Conservation (phyloP, 2,113 vertebrate genomes). For the Chaetorhynchus papuensis region DNA sequence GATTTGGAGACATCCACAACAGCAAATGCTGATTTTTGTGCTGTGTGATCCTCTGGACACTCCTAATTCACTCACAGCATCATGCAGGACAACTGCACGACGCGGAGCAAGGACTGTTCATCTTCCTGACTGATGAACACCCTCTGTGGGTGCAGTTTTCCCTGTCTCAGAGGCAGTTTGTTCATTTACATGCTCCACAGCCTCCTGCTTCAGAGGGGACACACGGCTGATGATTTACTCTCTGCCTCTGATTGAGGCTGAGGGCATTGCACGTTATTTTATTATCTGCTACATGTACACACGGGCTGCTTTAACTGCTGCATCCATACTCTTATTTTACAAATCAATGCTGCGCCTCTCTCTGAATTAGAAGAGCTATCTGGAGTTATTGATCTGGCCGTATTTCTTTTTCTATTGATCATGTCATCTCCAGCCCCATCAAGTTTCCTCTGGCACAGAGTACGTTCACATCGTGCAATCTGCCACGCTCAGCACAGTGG, state of each 20-base stretch:
- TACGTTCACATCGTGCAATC: neutral
- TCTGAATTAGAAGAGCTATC: neutral
- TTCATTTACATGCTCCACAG: neutral
- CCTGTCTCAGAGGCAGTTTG: neutral
- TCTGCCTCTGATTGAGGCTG: conserved; percentile 18
- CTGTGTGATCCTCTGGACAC: neutral
- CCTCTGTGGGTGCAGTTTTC: neutral
- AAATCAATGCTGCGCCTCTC: conserved; percentile 32
- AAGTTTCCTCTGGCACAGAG: neutral
- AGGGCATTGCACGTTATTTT: conserved; percentile 21
- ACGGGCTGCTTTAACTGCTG: neutral
- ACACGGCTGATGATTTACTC: neutral
- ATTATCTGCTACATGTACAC: neutral
- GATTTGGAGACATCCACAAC: neutral
- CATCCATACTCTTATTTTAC: neutral
- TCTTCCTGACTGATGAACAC: neutral
- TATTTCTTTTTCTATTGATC: conserved; percentile 28
- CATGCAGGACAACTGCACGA: neutral
- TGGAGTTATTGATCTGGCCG: conserved; percentile 11
- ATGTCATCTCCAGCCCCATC: neutral
- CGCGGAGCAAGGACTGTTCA: neutral
- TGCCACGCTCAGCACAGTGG: neutral
- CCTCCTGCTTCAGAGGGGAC: neutral
- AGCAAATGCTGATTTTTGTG: neutral
- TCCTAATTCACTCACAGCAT: neutral